These are phyloP conservation scores for Urocynchramus pylzowi DNA, from an alignment of 2,113 vertebrate species.

Conservation along the genomic window DNA sequence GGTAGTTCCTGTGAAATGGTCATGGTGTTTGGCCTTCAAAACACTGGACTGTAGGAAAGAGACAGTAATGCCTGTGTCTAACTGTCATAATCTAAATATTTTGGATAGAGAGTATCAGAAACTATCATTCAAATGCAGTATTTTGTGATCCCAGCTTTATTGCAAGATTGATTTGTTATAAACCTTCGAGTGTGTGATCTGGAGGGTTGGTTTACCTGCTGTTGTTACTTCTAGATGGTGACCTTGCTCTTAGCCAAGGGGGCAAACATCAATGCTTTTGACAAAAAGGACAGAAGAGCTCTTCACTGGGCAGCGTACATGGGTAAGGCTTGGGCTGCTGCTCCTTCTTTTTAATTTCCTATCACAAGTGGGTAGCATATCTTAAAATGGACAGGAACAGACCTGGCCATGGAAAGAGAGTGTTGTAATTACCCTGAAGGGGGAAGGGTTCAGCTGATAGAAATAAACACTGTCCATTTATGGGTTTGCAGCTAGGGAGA, in stretches of 20 bases:
- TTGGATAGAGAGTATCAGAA: background rate
- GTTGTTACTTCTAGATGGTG: conserved; percentile 85
- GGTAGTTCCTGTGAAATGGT: background rate
- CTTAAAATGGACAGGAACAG: background rate
- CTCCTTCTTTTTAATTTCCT: background rate
- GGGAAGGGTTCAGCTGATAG: background rate
- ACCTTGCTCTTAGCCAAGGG: conserved; percentile 91
- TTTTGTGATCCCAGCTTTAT: background rate
- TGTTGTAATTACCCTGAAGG: background rate
- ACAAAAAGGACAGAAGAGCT: conserved; percentile 95
- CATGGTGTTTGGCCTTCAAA: background rate
- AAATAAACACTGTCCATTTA: background rate
- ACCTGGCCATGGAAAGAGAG: background rate
- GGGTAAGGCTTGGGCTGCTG: conserved; percentile 76
- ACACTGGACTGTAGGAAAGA: background rate
- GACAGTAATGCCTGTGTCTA: background rate
- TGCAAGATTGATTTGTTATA: background rate
- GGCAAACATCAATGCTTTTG: conserved; percentile 97
- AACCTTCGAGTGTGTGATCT: background rate
- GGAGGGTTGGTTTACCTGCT: background rate
- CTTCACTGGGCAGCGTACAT: conserved; percentile 96
- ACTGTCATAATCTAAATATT: background rate
- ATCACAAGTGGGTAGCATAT: background rate
- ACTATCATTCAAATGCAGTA: background rate
- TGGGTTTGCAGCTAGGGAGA: background rate